A percentile compares a stretch with the other conserved stretches of the same genome.
phyloP scores from a whole-genome alignment of 30 jellyfish, hydroid and myxozoan species.

The Rhopilema esculentum region DNA sequence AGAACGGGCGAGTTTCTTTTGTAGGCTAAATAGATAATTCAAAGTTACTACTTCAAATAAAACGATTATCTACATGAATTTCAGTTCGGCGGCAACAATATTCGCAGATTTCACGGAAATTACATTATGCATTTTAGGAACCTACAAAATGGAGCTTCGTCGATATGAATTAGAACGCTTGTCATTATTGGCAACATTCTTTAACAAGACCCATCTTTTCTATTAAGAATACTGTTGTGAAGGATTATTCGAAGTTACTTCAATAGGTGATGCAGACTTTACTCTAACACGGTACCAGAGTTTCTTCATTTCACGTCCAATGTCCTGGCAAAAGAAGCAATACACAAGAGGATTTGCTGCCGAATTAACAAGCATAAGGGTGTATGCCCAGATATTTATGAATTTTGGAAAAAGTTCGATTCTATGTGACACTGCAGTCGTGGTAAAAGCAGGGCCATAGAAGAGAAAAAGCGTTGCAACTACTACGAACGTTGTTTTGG shows the following conservation, averaged over 20 bases:
- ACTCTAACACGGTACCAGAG: slow-evolving; percentile 29
- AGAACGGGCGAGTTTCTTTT: too few species aligned
- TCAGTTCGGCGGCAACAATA: too few species aligned
- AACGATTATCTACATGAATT: too few species aligned
- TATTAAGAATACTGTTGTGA: not conserved
- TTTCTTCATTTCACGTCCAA: slow-evolving; percentile 45
- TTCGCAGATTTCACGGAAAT: too few species aligned
- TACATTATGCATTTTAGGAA: too few species aligned
- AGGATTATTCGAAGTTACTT: not conserved
- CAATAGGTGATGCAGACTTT: not conserved
- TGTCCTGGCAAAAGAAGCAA: slow-evolving; percentile 68
- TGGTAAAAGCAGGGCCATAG: slow-evolving; percentile 61
- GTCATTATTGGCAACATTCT: too few species aligned
- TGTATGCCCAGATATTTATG: slow-evolving; percentile 71
- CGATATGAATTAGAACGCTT: too few species aligned
- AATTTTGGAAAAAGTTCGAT: slow-evolving; percentile 28
- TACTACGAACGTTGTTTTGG: slow-evolving; percentile 57
- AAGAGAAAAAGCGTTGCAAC: slow-evolving; percentile 52
- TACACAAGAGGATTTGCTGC: slow-evolving; percentile 70
- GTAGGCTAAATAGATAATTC: too few species aligned
- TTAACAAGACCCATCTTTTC: not conserved
- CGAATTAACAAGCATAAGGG: slow-evolving; percentile 67
- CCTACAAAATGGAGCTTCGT: too few species aligned
- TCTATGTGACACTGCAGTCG: slow-evolving; percentile 57
- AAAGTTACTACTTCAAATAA: too few species aligned